These are phyloP conservation scores for Anolis sagrei DNA, from an alignment of 2,113 vertebrate species.

Conservation along the genomic window DNA sequence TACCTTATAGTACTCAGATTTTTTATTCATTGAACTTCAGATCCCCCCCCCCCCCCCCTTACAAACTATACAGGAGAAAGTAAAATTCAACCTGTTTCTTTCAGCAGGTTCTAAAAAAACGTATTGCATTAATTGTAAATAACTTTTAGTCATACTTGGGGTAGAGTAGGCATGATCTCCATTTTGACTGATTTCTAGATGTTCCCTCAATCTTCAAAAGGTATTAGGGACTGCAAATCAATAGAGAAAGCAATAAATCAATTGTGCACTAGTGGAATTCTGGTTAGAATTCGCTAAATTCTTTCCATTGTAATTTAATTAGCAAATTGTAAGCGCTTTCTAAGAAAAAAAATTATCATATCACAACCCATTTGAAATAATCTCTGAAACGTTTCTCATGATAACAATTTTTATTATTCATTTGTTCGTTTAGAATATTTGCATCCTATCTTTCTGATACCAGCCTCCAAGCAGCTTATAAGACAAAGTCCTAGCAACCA, in stretches of 20 bases:
- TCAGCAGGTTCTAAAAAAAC: neutral
- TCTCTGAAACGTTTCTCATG: neutral
- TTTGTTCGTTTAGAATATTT: neutral
- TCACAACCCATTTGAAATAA: neutral
- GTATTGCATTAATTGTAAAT: neutral
- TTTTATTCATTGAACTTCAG: neutral
- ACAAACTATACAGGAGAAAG: neutral
- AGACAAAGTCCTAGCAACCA: neutral
- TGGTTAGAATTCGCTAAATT: neutral
- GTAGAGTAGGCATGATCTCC: no score
- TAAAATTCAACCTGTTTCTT: neutral
- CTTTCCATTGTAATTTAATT: neutral
- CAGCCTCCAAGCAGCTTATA: neutral
- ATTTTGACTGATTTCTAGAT: neutral
- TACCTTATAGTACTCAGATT: slow-evolving; percentile 1
- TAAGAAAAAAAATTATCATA: neutral
- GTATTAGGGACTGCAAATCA: neutral
- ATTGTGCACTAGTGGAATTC: neutral
- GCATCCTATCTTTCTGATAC: neutral
- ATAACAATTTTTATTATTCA: neutral
- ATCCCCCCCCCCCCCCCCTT: slow-evolving; percentile 1
- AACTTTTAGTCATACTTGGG: no score
- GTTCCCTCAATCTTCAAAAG: neutral
- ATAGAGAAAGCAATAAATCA: neutral
- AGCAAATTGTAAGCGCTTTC: neutral